Base-by-base conservation (phyloP, 2,797 vertebrate genomes). In the Semotilus atromaculatus region DNA sequence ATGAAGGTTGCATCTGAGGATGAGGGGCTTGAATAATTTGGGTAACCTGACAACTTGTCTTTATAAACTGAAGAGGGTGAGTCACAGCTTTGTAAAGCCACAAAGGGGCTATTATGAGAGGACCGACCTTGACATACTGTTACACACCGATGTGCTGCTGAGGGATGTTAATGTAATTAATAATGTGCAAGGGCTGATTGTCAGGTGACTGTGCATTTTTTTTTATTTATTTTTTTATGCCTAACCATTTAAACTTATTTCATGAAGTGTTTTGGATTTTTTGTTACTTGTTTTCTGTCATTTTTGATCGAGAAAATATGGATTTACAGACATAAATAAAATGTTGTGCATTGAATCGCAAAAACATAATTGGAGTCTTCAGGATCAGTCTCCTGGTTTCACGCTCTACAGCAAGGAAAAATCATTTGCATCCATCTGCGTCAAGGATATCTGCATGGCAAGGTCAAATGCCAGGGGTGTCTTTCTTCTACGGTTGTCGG, bases 81-180 rank as follows among this genome's bases (percentile, higher is more conserved):
- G 58, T 84, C 77, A 53, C 51, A 64, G 36, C n/a, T 23, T 26
- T 79, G 74, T 71, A 62, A 77, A 82, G 80, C 45, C 60, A 79
- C 68, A 53, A 58, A 78, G 26, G 66, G 67, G 72, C 82, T 75
- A 34, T 84, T 86, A 86, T 79, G 62, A 77, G 53, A 87, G 81
- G 86, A 86, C 81, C 53, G 86, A 82, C 82, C 74, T 82, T 89
- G 86, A 88, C 62, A 62, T 60, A 29, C 74, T 64, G 81, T 84
- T 81, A 74, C 85, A 78, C 80, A 79, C 81, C 70, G 74, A 83
- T 81, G 55, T 51, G 48, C 74, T 84, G 55, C 76, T 78, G 55
- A 70, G 75, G 85, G 86, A 80, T 71, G 74, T 82, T 58, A 77
- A 67, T 34, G 23, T 86, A 83, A 88, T 88, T 89, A 86, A 88